These are phyloP conservation scores for Limnephilus rhombicus DNA, from an alignment of 2,888 invertebrate genomes.

Conservation along the genomic window DNA sequence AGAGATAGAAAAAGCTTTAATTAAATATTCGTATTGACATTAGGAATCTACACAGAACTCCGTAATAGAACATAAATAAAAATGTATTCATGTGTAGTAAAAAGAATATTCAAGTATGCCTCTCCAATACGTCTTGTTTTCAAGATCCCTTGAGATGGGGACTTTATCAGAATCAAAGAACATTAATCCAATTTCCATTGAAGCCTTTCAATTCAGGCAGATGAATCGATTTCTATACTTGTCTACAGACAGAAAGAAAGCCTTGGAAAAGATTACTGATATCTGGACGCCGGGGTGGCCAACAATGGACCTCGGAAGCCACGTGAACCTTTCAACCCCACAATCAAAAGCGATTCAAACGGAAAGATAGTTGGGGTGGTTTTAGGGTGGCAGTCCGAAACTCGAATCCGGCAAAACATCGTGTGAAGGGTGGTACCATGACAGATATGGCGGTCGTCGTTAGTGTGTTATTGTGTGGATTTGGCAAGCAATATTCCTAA, in stretches of 20 bases:
- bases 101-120: neutral
- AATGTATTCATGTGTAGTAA: neutral
- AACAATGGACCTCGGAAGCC: constrained; percentile 22
- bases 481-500: neutral
- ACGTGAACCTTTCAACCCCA: neutral
- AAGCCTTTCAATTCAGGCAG: neutral
- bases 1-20: neutral
- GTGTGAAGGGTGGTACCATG: neutral
- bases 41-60: neutral
- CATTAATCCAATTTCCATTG: constrained; percentile 28
- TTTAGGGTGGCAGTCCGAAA: neutral
- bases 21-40: neutral
- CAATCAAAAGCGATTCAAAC: constrained; percentile 32
- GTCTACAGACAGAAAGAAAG: neutral
- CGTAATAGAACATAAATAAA: neutral
- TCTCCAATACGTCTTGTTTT: neutral
- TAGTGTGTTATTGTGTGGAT: neutral
- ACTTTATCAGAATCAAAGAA: constrained; percentile 4
- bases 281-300: neutral
- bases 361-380: neutral
- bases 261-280: constrained; percentile 6
- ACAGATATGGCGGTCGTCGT: neutral
- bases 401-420: neutral
- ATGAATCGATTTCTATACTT: constrained; percentile 23
- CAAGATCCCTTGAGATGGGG: neutral